Evolutionary conservation across 2,113 vertebrate species (phyloP), one percentile per base, ranked within the genome.

Genomic region (Halcyon malimbica): DNA sequence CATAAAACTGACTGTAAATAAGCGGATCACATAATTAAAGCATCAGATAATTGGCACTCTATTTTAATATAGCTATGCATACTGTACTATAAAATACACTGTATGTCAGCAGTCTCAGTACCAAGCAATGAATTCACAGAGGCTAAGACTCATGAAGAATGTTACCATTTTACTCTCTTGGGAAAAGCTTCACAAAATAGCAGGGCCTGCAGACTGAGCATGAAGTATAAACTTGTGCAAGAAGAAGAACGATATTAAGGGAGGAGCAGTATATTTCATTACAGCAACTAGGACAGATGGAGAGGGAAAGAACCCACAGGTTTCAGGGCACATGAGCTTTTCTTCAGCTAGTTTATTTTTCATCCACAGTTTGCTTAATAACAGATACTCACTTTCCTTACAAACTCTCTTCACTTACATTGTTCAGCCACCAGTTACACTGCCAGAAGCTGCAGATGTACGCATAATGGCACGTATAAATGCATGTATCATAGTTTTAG

Each of bases 341-440:
- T 90, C 95, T 88, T 97, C 53, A 90, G 57, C 39, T 68, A 42
- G 74, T 82, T 96, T 92, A 87, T 94, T 96, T 88, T 92, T 90
- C 57, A 93, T 93, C 19, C 73, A 84, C 42, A 90, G 63, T 87
- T 93, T 93, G 87, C 53, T 59, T 93, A 94, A 93, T 83, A 79
- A 83, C 84, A 92, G 35, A 26, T 73, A 85, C 92, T 88, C 87
- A 33, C 35, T 91, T 95, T 88, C 62, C 31, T 57, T 91, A 71
- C 37, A 93, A 96, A 89, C 74, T 48, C 91, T 67, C 65, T 85
- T 87, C 13, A 2, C 62, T 93, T 87, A 71, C 48, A 76, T 56
- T 87, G 70, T 42, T 94, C 75, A 76, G 39, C 26, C 53, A 92
- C 53, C 26, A 71, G 57, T 51, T 57, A 82, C 20, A 26, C 20